Evolutionary conservation across 2,797 vertebrate genomes (phyloP).

Genomic region (Gobio occitaniae): DNA sequence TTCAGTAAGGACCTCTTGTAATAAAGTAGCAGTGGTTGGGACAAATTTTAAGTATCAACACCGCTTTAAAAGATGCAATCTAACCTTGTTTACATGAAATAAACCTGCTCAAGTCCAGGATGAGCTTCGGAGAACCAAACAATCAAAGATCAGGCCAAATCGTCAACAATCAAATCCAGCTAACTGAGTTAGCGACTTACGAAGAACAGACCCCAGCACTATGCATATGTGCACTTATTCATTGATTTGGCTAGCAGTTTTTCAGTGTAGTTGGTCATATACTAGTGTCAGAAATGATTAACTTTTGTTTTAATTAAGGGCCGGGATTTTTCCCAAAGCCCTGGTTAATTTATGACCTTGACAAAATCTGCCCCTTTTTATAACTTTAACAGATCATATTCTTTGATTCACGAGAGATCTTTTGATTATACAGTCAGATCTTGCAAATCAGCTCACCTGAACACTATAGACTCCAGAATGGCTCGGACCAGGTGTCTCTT

Average conservation of each 20-base stretch:
- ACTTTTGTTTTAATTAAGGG: background rate
- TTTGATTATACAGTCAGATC: background rate
- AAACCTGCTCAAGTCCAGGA: too few relatives aligned
- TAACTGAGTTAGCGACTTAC: too few relatives aligned
- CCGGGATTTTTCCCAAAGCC: background rate
- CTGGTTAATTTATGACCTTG: background rate
- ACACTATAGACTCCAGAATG: slow-evolving; percentile 92
- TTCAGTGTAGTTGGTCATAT: background rate
- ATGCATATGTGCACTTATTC: background rate
- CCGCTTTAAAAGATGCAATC: too few relatives aligned
- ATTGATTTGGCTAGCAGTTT: background rate
- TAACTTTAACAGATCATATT: background rate
- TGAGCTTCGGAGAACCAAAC: too few relatives aligned
- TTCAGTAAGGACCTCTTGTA: too few relatives aligned
- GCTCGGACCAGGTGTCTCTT: slow-evolving; percentile 92
- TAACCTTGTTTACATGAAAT: too few relatives aligned
- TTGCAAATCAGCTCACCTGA: slow-evolving; percentile 79
- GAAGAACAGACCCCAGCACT: background rate
- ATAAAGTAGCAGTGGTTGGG: too few relatives aligned
- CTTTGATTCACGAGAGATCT: background rate
- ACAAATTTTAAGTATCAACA: too few relatives aligned
- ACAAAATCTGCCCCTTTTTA: background rate
- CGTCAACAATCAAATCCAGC: too few relatives aligned
- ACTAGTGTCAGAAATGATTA: background rate
- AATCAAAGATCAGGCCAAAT: too few relatives aligned